These are phyloP conservation scores for Caranx ignobilis DNA, from an alignment of 2,113 vertebrate genomes.

Conservation along the genomic window DNA sequence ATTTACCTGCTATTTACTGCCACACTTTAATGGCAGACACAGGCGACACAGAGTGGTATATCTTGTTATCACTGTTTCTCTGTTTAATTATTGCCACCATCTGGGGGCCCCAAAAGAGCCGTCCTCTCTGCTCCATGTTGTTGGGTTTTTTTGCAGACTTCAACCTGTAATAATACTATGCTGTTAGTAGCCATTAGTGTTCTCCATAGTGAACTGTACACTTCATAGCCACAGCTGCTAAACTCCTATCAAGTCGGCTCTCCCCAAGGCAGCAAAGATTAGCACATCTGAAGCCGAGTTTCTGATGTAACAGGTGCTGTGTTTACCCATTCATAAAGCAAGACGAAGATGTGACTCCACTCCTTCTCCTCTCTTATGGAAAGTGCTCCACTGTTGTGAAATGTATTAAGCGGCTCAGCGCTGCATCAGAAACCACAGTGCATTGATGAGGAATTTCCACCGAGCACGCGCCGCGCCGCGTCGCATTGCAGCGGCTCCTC, in stretches of 20 bases:
- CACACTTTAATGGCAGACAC: conserved; percentile 46
- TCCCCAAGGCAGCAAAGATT: conserved; percentile 37
- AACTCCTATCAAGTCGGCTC: conserved; percentile 11
- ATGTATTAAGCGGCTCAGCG: background rate
- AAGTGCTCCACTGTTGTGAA: background rate
- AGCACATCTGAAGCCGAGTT: conserved; percentile 48
- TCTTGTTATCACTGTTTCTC: conserved; percentile 37
- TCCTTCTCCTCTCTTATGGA: background rate
- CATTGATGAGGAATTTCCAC: background rate
- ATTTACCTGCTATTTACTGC: conserved; percentile 58
- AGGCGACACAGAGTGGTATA: conserved; percentile 26
- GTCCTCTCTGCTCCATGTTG: background rate
- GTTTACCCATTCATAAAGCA: conserved; percentile 37
- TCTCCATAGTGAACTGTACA: conserved; percentile 26
- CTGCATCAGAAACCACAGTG: background rate
- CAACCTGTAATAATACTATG: conserved; percentile 15
- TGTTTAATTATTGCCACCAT: conserved; percentile 55
- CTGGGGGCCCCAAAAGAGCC: conserved; percentile 2
- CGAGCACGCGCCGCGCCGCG: background rate
- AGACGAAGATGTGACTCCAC: conserved; percentile 23
- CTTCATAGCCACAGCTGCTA: conserved; percentile 37
- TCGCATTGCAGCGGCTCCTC: no score
- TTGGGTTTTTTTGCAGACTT: background rate
- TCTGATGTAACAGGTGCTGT: conserved; percentile 38
- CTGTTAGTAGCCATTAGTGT: conserved; percentile 48